Evolutionary conservation across 2,113 vertebrate genomes (phyloP).

Genomic region (Upupa epops): DNA sequence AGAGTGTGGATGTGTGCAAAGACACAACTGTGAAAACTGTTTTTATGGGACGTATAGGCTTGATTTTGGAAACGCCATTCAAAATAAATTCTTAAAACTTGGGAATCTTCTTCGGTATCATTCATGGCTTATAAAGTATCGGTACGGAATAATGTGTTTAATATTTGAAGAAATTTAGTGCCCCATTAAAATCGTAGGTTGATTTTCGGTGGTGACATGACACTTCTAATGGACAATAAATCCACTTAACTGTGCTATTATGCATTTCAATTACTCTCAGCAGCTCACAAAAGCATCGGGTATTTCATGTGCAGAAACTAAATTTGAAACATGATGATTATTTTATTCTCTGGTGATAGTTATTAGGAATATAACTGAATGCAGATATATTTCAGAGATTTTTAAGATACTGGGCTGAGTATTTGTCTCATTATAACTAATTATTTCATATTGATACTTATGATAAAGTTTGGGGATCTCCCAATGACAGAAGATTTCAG

Average conservation of each 20-base stretch:
- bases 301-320: neutral
- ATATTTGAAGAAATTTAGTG: neutral
- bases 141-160: neutral
- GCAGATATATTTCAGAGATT: neutral
- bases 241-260: neutral
- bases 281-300: neutral
- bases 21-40: neutral
- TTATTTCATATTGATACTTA: neutral
- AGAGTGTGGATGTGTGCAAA: too few species aligned
- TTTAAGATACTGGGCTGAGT: neutral
- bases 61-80: neutral
- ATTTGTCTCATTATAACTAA: neutral
- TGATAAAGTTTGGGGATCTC: neutral
- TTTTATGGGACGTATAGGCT: neutral
- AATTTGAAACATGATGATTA: neutral
- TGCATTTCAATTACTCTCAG: constrained; percentile 11
- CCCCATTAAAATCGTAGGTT: neutral
- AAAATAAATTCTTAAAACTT: neutral
- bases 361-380: neutral
- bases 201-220: neutral
- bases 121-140: neutral
- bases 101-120: neutral
- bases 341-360: neutral
- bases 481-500: neutral
- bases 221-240: neutral